Conservation (phyloP, 2,888 invertebrate species). For the Mactromeris polynyma region DNA sequence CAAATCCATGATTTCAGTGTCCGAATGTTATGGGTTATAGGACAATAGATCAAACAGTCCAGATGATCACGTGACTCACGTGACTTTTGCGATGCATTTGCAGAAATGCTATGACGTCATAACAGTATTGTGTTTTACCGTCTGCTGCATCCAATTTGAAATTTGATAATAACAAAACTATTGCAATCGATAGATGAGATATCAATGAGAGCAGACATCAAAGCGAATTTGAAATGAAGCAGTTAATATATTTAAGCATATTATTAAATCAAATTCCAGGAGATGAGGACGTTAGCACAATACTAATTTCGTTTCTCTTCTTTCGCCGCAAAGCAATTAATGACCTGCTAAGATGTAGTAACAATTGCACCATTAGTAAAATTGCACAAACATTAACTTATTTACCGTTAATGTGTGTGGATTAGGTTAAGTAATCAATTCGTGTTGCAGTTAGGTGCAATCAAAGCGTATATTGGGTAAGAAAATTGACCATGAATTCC, state of each 20-base stretch:
- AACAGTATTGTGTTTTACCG: background rate
- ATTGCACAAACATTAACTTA: too few relatives aligned
- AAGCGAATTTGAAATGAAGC: background rate
- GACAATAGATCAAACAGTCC: background rate
- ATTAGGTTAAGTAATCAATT: too few relatives aligned
- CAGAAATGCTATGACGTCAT: slow-evolving; percentile 13
- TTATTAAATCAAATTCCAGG: background rate
- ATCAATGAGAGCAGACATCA: background rate
- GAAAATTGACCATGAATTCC: too few relatives aligned
- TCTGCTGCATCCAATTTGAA: background rate
- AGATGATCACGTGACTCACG: background rate
- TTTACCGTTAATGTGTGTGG: too few relatives aligned
- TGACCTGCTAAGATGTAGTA: too few relatives aligned
- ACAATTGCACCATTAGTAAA: too few relatives aligned
- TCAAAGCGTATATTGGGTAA: too few relatives aligned
- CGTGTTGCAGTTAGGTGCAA: too few relatives aligned
- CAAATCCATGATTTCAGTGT: background rate
- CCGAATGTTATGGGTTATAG: background rate
- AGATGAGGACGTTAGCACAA: too few relatives aligned
- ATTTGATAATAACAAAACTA: background rate
- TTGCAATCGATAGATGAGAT: background rate
- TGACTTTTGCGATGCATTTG: background rate
- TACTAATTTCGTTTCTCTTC: background rate
- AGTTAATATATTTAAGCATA: background rate
- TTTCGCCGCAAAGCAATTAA: background rate